Conservation (phyloP, 2,888 invertebrate genomes). For the Leuctra nigra region DNA sequence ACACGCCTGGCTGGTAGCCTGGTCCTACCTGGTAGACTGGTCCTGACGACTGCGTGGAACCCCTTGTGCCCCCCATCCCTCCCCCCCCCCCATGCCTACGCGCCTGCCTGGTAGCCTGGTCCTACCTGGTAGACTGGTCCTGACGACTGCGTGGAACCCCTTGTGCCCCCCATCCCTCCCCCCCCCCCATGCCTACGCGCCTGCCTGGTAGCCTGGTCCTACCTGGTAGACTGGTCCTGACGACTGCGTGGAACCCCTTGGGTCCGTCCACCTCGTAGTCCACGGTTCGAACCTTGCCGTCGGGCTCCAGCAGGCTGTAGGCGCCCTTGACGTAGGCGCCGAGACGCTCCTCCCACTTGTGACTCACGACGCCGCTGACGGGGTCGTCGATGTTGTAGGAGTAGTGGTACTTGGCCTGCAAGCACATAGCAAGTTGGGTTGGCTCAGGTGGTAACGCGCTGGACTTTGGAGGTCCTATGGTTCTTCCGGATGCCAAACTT, state of each 20-base stretch:
- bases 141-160: slow-evolving; percentile 35
- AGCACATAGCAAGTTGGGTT: too few species aligned
- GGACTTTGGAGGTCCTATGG: slow-evolving; percentile 8
- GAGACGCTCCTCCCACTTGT: slow-evolving; percentile 35
- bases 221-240: slow-evolving; percentile 33
- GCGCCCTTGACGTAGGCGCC: slow-evolving; percentile 35
- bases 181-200: too few species aligned
- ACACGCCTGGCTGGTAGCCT: too few species aligned
- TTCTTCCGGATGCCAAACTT: too few species aligned
- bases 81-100: too few species aligned
- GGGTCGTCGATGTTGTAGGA: slow-evolving; percentile 35
- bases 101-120: too few species aligned
- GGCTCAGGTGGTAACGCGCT: too few species aligned
- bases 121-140: slow-evolving; percentile 32
- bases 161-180: slow-evolving; percentile 33
- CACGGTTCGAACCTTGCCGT: slow-evolving; percentile 34
- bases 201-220: too few species aligned
- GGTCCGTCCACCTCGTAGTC: slow-evolving; percentile 35
- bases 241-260: slow-evolving; percentile 35
- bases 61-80: too few species aligned
- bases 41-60: too few species aligned
- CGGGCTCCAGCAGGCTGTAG: slow-evolving; percentile 35
- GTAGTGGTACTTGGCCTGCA: slow-evolving; percentile 34
- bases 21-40: too few species aligned
- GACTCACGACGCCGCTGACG: slow-evolving; percentile 32